Evolutionary conservation across 2,113 vertebrate genomes (phyloP), one percentile per base, ranked within the genome.

Genomic region (Rhea pennata): DNA sequence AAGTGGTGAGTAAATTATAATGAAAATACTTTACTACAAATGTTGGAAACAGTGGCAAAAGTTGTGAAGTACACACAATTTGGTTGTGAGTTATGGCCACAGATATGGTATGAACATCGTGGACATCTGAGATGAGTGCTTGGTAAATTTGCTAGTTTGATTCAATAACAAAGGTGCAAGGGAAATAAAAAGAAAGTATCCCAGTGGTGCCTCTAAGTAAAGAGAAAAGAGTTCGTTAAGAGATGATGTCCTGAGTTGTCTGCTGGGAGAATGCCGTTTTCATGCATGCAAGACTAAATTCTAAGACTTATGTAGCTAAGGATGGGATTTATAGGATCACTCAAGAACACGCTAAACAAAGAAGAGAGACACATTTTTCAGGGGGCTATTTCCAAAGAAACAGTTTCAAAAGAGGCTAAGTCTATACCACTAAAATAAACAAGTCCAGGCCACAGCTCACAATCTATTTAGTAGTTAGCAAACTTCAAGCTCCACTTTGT

Each of bases 371-470:
- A 1, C 8, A n/a, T n/a, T 71, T 91, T 86, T 51, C 23, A 81
- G 24, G 48, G 23, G 48, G 5, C 19, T 80, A 7, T 50, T 46
- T 71, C 24, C 1, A 36, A 46, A 80, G 48, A 44, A 66, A 0
- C 2, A 74, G 7, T 17, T 67, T 27, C 33, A 26, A 75, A 58
- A 83, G 21, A 42, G 40, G 29, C 11, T 56, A 27, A 13, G 21
- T 56, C 36, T 26, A 1, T 33, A 22, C 5, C 15, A 12, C 19
- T 15, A 4, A 66, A 71, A 40, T n/a, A 1, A 54, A 11, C 6
- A 53, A 29, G 15, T 3, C 0, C 0, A 9, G 15, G 16, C 4
- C 19, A 50, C 8, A 42, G 12, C 12, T 40, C 11, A 46, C 3
- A 15, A 15, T 66, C 44, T 61, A 15, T 9, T 69, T 44, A 91